Conservation (phyloP, 2,888 invertebrate species). For the Caenorhabditis auriculariae region DNA sequence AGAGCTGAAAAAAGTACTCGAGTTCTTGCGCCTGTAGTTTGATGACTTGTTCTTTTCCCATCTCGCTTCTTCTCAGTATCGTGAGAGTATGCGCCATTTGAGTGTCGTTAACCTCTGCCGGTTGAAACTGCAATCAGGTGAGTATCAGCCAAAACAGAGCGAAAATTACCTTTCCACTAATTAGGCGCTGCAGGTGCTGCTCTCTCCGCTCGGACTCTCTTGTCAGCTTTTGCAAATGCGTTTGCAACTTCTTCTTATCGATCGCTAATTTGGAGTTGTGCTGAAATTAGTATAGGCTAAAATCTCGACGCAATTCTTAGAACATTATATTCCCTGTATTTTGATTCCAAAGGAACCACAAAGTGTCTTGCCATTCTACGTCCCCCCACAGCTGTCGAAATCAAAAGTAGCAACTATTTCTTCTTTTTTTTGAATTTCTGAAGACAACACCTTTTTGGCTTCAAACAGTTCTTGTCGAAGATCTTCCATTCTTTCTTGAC, state of each 20-base stretch:
- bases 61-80: slow-evolving; percentile 20
- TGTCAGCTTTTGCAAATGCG: slow-evolving; percentile 25
- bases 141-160: not conserved
- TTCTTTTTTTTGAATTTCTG: too few relatives aligned
- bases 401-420: too few relatives aligned
- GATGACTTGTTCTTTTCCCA: slow-evolving; percentile 29
- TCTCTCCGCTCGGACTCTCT: slow-evolving; percentile 36
- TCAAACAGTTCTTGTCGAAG: slow-evolving; percentile 22
- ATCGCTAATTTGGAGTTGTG: slow-evolving; percentile 16
- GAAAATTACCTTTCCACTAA: slow-evolving; percentile 24
- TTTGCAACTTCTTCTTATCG: slow-evolving; percentile 20
- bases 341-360: too few relatives aligned
- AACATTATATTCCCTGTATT: too few relatives aligned
- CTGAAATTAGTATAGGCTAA: too few relatives aligned
- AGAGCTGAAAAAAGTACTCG: slow-evolving; percentile 13
- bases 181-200: slow-evolving; percentile 28
- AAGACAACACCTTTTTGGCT: slow-evolving; percentile 25
- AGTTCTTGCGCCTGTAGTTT: slow-evolving; percentile 24
- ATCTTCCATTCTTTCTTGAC: slow-evolving; percentile 24
- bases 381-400: too few relatives aligned
- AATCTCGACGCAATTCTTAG: too few relatives aligned
- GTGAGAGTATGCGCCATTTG: slow-evolving; percentile 35
- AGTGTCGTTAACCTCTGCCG: slow-evolving; percentile 38
- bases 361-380: too few relatives aligned
- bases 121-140: slow-evolving; percentile 31